phyloP scores from a whole-genome alignment of 2,888 invertebrate species.

The Ornithoptera alexandrae region DNA sequence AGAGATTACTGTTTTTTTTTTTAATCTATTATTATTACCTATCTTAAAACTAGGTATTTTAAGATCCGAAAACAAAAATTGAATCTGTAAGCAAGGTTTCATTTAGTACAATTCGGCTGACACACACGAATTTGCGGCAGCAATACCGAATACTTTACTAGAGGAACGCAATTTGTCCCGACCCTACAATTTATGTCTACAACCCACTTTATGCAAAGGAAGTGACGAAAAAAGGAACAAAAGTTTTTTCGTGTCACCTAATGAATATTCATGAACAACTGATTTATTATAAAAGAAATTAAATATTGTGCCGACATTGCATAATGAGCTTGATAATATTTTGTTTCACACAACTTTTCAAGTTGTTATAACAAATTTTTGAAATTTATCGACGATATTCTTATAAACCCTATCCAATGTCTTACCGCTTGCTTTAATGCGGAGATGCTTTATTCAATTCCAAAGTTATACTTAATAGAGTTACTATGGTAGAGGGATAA shows the following conservation, averaged over 20 bases:
- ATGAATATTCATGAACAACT: constrained; percentile 45
- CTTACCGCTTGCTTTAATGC: neutral
- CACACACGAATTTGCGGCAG: constrained; percentile 53
- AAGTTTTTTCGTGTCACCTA: constrained; percentile 46
- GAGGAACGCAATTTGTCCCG: constrained; percentile 68
- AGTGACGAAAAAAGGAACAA: constrained; percentile 53
- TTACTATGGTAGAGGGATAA: too few species aligned
- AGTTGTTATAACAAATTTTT: neutral
- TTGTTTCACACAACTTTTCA: constrained; percentile 14
- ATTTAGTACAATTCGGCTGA: constrained; percentile 59
- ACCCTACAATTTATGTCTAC: constrained; percentile 70
- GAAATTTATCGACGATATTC: neutral
- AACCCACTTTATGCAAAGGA: constrained; percentile 63
- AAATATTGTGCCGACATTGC: constrained; percentile 27
- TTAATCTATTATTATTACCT: neutral
- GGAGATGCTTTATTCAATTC: too few species aligned
- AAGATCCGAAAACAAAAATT: constrained; percentile 47
- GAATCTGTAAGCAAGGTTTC: constrained; percentile 56
- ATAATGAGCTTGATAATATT: constrained; percentile 27
- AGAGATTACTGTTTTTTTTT: neutral
- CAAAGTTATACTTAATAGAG: too few species aligned
- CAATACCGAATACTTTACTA: constrained; percentile 63
- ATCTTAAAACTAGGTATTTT: neutral
- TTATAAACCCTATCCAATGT: neutral
- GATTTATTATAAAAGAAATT: constrained; percentile 36